Evolutionary conservation across 2,113 vertebrate species (phyloP), one percentile per base, ranked within the genome.

Genomic region (Gracilinanus agilis): DNA sequence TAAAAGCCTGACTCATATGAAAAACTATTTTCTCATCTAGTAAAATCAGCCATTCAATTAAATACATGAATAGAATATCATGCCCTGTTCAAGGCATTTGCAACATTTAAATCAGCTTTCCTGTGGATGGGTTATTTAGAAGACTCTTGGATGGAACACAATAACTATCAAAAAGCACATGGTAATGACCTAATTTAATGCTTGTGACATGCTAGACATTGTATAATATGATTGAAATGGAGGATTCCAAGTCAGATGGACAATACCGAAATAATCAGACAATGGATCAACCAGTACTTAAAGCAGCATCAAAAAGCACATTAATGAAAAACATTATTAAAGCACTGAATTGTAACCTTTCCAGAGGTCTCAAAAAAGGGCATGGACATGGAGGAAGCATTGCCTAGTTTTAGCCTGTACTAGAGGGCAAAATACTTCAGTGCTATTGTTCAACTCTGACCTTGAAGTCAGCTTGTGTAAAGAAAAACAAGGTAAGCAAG

Each of bases 11-110:
- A 11, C 0, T 95, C 96, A 83, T 83, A 92, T 67, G 0, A 95
- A 92, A 96, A 97, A 95, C 96, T 54, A 96, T 93, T 24, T 96
- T 95, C 92, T 54, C 54, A 89, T 0, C 34, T 5, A 58, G 93
- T 95, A 90, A 95, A 96, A 88, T 58, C 94, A 93, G 55, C 94
- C 91, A 56, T 92, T 5, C 90, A 89, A 83, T 83, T 90, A 54
- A 29, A 89, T 53, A 75, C 90, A 95, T 49, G n/a, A 53, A 4
- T 21, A 54, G 44, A 75, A 88, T 89, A 34, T 55, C 88, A 56
- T 0, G 55, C 24, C 24, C 40, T 55, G 9, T 53, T 40, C 61
- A 19, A 3, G 40, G 27, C 24, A 53, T 83, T n/a, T 40, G 19
- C 40, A 83, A 83, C 40, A 83, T 83, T 83, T 83, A 40, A 93